phyloP scores from a whole-genome alignment of 1,140 invertebrate species.

The Drosophila lacertosa region DNA sequence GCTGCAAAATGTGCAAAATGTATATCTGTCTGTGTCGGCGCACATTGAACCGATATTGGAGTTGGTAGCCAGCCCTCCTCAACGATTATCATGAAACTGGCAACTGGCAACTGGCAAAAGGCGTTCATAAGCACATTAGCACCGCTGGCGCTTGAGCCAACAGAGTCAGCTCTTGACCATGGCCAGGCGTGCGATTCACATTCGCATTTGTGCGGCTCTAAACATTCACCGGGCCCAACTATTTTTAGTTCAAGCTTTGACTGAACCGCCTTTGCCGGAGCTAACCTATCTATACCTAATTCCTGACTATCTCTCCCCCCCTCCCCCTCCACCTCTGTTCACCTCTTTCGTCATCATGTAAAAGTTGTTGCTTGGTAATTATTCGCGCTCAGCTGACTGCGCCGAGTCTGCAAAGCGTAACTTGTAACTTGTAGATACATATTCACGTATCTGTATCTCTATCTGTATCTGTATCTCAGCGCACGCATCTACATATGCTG shows the following conservation, averaged over 20 bases:
- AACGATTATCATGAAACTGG: slow-evolving; percentile 77
- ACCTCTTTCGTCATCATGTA: neutral
- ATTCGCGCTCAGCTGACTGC: slow-evolving; percentile 79
- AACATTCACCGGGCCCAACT: slow-evolving; percentile 60
- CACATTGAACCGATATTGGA: slow-evolving; percentile 31
- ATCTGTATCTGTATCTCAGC: slow-evolving; percentile 39
- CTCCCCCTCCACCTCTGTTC: neutral
- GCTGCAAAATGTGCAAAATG: slow-evolving; percentile 67
- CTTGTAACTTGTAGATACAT: slow-evolving; percentile 81
- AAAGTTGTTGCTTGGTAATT: slow-evolving; percentile 67
- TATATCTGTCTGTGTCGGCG: slow-evolving; percentile 2
- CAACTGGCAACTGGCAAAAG: slow-evolving; percentile 37
- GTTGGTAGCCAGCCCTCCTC: slow-evolving; percentile 17
- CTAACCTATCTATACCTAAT: no score
- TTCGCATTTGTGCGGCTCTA: slow-evolving; percentile 52
- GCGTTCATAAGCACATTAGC: slow-evolving; percentile 78
- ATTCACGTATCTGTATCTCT: slow-evolving; percentile 51
- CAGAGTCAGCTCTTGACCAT: slow-evolving; percentile 2
- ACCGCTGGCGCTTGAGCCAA: slow-evolving; percentile 63
- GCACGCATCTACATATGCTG: slow-evolving; percentile 76
- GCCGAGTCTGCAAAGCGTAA: slow-evolving; percentile 79
- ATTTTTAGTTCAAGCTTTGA: slow-evolving; percentile 53
- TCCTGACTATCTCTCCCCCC: neutral
- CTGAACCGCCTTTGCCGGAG: slow-evolving; percentile 61
- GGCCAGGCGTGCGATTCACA: slow-evolving; percentile 55